Base-by-base conservation (phyloP, 1,140 invertebrate species). In the Lineus longissimus region DNA sequence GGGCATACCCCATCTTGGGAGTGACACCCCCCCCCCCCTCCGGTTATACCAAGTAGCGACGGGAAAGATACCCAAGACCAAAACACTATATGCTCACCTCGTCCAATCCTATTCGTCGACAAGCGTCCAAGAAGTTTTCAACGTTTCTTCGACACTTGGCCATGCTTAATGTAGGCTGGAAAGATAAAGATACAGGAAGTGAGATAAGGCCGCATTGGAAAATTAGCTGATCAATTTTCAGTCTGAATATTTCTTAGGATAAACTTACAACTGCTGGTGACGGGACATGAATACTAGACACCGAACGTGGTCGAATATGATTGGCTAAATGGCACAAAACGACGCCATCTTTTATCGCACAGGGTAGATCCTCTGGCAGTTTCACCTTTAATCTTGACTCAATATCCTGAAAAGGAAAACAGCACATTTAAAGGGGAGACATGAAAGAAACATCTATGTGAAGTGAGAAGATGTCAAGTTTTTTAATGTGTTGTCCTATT, bases 121-220 rank as follows among this genome's bases (percentile, higher is more conserved):
- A 96, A 17, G 94, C 94, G 74, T 95, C 92, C 65, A 97, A 82
- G 76, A 97, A 97, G 82, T 96, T 96, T 76, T 97, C 94, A 17
- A 96, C 93, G 83, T 97, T 97, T 74, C 92, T 86, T 73, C 93
- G 86, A 85, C 93, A 95, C 74, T 94, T 88, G 11, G 94, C 92
- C 87, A 94, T 90, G 23, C 93, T 93, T 63, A 97, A 82, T 80
- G 95, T 95, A 54, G 94, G 93, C 93, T 95, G 80, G 55, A 86
- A 86, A 77, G 75, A 77, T 63, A 68, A 63, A 40, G 59, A n/a
- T n/a, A n/a, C n/a, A n/a, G n/a, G n/a, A n/a, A n/a, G 13, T n/a
- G n/a, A n/a, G n/a, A n/a, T n/a, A 36, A 36, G 4, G 33, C 15
- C 6, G 33, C 33, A 36, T 7, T 36, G 33, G 33, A 15, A 4